Evolutionary conservation across 2,797 vertebrate species (phyloP).

Genomic region (Paedocypris micromegethes): DNA sequence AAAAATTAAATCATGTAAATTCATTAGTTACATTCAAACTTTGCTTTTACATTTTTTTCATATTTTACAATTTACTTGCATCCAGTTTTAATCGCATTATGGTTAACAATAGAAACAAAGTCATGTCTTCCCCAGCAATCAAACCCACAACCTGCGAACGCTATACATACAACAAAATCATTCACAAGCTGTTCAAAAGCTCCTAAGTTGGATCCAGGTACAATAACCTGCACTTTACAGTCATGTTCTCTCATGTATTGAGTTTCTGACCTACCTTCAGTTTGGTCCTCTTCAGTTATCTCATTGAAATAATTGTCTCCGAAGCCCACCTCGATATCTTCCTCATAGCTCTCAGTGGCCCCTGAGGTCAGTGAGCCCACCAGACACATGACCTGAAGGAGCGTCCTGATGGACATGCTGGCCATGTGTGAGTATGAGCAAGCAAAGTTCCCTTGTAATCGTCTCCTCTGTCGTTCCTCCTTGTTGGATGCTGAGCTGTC

Average conservation of each 20-base stretch:
- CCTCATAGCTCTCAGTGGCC: conserved; percentile 67
- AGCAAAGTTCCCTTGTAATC: conserved; percentile 11
- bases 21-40: too few relatives aligned
- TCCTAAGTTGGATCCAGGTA: too few relatives aligned
- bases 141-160: too few relatives aligned
- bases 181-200: too few relatives aligned
- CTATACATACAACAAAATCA: too few relatives aligned
- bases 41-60: too few relatives aligned
- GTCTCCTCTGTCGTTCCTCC: neutral
- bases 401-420: conserved; percentile 60
- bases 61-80: too few relatives aligned
- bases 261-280: conserved; percentile 59
- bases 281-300: conserved; percentile 53
- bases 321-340: conserved; percentile 58
- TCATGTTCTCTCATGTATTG: neutral
- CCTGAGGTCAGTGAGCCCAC: conserved; percentile 54
- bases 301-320: conserved; percentile 60
- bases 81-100: too few relatives aligned
- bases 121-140: too few relatives aligned
- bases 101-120: too few relatives aligned
- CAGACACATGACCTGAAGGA: conserved; percentile 53
- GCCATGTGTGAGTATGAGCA: conserved; percentile 43
- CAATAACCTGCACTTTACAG: neutral
- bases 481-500: conserved; percentile 45
- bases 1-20: too few relatives aligned